Base-by-base conservation (phyloP, 2,113 vertebrate species). In the Butorides virescens region DNA sequence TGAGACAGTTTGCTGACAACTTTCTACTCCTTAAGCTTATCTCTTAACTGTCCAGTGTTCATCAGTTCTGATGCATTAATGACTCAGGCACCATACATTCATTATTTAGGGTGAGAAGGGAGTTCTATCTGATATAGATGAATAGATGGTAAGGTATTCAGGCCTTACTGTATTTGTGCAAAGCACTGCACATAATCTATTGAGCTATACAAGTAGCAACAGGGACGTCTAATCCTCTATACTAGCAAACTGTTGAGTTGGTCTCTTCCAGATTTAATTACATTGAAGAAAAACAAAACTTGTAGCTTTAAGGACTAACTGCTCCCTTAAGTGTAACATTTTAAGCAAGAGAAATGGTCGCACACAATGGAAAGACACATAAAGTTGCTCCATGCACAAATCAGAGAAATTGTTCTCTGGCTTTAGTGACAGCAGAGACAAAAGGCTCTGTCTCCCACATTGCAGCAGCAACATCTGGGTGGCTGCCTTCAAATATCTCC, bases 321-420 rank as follows among this genome's bases (percentile, higher is more conserved):
- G 80, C 81, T 93, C 90, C 53, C 16, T 90, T 77, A 92, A 94
- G 67, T 73, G 75, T 13, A 90, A 81, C 77, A 37, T 92, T 92
- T 88, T 86, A 89, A 89, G 78, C 78, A 85, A 81, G 82, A 94
- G 81, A 93, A 96, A 87, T 91, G 77, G 94, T 98, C 86, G 66
- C 95, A 97, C 95, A 94, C 91, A 91, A 88, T 96, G 93, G 97
- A 88, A 97, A 94, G 96, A 75, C 90, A 66, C 92, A 87, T 70
- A 59, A 86, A 70, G 96, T 92, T 92, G 52, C 62, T 88, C 61
- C 96, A 50, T 42, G 81, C 67, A 86, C 77, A 90, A 53, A 94
- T 77, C 59, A 82, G 90, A 96, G 91, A 53, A 96, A 93, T 91
- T 87, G 55, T 85, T 95, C n/a, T 47, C 81, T 42, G 81, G 85